Conservation (phyloP, 2,888 invertebrate genomes). For the Standfussiana lucernea region DNA sequence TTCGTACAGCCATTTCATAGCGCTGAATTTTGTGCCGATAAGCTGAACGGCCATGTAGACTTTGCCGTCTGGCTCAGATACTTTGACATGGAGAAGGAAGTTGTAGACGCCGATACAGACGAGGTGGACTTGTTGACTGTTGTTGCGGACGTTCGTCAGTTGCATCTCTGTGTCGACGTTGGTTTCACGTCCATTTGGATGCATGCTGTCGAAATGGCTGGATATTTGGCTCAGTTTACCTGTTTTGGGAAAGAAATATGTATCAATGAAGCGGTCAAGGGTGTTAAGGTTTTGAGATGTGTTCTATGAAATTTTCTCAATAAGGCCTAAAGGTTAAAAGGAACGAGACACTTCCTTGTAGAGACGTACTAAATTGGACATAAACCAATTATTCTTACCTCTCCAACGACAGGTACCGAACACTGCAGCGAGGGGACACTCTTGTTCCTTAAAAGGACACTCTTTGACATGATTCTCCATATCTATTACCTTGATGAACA, state of each 20-base stretch:
- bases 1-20: conserved; percentile 83
- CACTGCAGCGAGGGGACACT: conserved; percentile 74
- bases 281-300: not conserved
- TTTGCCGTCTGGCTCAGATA: conserved; percentile 66
- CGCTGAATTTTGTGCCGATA: conserved; percentile 77
- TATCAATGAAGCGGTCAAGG: not conserved
- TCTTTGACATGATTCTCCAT: conserved; percentile 77
- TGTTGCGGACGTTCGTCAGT: conserved; percentile 66
- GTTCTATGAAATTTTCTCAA: not conserved
- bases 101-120: conserved; percentile 73
- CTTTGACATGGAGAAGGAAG: conserved; percentile 79
- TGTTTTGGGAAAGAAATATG: conserved; percentile 43
- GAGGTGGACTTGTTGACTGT: conserved; percentile 71
- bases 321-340: not conserved
- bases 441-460: conserved; percentile 78
- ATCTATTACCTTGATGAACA: conserved; percentile 71
- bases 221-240: conserved; percentile 78
- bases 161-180: conserved; percentile 78
- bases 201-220: conserved; percentile 76
- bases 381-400: conserved; percentile 68
- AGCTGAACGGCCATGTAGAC: conserved; percentile 79
- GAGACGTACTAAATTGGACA: rapidly evolving
- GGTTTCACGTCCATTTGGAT: conserved; percentile 71
- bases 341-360: not conserved
- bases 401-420: conserved; percentile 76